These are phyloP conservation scores for Indicator indicator DNA, from an alignment of 2,113 vertebrate species.

Conservation along the genomic window DNA sequence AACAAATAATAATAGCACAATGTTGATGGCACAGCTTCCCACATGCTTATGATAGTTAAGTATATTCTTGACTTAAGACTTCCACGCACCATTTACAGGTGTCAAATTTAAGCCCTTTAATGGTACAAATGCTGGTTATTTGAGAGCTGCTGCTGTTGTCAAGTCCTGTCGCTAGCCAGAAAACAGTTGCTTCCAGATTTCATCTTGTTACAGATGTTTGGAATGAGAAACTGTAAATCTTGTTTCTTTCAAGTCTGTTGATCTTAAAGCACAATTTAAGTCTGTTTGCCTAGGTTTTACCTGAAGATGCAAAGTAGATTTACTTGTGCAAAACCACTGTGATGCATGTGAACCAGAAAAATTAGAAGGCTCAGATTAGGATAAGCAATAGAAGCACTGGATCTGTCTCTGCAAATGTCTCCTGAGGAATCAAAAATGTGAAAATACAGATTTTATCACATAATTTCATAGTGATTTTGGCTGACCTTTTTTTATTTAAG, in stretches of 20 bases:
- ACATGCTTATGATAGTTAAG: neutral
- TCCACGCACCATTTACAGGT: neutral
- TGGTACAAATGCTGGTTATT: neutral
- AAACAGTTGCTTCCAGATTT: conserved; percentile 1
- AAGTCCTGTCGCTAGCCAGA: neutral
- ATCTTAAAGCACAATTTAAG: neutral
- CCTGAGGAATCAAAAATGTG: neutral
- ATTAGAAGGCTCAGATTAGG: neutral
- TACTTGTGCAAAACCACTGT: neutral
- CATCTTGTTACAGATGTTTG: neutral
- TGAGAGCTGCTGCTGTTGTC: neutral
- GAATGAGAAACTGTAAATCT: neutral
- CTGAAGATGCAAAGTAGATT: neutral
- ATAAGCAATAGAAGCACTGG: neutral
- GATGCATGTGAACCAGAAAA: neutral
- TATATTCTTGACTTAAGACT: neutral
- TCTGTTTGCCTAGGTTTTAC: neutral
- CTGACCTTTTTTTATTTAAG: neutral
- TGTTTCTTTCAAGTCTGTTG: neutral
- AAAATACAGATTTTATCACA: conserved; percentile 1
- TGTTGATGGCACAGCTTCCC: neutral
- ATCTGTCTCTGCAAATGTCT: neutral
- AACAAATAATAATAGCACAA: neutral
- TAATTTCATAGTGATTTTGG: conserved; percentile 2
- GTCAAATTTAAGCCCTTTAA: neutral